Percentiles rank a stretch among this genome's conserved stretches.
Evolutionary conservation across 2,113 vertebrate genomes (phyloP).

Genomic region (Centropristis striata): DNA sequence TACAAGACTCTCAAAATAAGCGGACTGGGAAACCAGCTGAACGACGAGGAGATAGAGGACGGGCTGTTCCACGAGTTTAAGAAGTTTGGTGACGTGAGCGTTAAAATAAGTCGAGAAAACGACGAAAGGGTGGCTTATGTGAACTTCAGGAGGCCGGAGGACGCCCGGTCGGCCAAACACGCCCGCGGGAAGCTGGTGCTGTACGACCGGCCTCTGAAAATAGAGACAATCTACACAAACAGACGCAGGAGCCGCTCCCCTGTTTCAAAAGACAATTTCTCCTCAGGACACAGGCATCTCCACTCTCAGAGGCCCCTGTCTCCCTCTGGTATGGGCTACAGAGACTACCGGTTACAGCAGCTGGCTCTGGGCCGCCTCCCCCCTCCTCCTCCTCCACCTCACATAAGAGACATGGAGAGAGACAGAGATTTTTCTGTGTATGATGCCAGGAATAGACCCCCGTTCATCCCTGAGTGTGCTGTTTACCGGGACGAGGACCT

Average conservation of each 20-base stretch:
- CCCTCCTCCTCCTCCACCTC: constrained; percentile 87
- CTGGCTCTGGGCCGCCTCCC: constrained; percentile 93
- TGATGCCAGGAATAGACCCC: constrained; percentile 90
- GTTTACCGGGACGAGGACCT: constrained; percentile 91
- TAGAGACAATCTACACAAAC: constrained; percentile 91
- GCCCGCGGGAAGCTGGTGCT: constrained; percentile 94
- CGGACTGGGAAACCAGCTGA: constrained; percentile 93
- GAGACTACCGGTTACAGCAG: constrained; percentile 95
- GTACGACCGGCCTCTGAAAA: constrained; percentile 94
- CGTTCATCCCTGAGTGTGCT: constrained; percentile 89
- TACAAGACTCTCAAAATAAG: constrained; percentile 98
- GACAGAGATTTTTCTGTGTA: constrained; percentile 91
- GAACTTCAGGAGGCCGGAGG: constrained; percentile 95
- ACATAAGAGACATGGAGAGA: constrained; percentile 90
- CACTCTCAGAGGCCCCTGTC: constrained; percentile 89
- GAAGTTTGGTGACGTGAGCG: constrained; percentile 96
- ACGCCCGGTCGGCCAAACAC: constrained; percentile 95
- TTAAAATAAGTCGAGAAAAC: constrained; percentile 93
- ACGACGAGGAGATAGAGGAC: constrained; percentile 96
- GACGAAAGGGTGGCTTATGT: constrained; percentile 95
- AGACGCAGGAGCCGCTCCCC: constrained; percentile 92
- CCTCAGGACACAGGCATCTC: constrained; percentile 83
- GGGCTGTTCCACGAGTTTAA: constrained; percentile 98
- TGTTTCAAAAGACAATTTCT: constrained; percentile 88
- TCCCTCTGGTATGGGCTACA: constrained; percentile 90